Evolutionary conservation across 2,113 vertebrate species (phyloP), one percentile per base, ranked within the genome.

Genomic region (Alligator sinensis): DNA sequence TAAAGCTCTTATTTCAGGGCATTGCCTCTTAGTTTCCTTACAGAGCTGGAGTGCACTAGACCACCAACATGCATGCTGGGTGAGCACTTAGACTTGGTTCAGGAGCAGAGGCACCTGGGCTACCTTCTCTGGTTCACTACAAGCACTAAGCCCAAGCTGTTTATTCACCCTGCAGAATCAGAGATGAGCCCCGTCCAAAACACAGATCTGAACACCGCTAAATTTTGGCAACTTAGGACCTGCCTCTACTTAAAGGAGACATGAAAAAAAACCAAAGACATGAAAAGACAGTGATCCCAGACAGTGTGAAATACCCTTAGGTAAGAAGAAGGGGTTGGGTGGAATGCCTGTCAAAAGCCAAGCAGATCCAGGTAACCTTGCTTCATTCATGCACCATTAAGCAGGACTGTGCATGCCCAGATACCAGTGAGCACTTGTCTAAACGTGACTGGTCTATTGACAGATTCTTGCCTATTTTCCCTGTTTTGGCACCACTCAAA

Each of bases 321-420:
- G 82, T 54, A 66, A 8, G 59, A 5, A 74, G 47, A 38, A 22
- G 62, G 90, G 93, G 54, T 64, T 79, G 57, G 85, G 38, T 58
- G 83, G 87, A 77, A 82, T 90, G 17, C 47, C 12, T 60, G 80
- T 1, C 1, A 6, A 62, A 80, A 83, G 88, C 88, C 59, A 25
- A 59, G 34, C 72, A 58, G 15, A 80, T 70, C 82, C 86, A 3
- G 0, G 58, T 88, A 78, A 81, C 59, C 78, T 55, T 76, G 17
- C 74, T 0, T 0, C 68, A 2, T 1, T 75, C 0, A 0, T 1
- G 89, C 77, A 57, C n/a, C 1, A 0, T 6, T 0, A 2, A 63
- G 80, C 90, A 85, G 83, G 86, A 62, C 64, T 61, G 80, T 85
- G 85, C 88, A 10, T 1, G 86, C 55, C 2, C 0, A 72, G 88